Evolutionary conservation across 2,888 invertebrate species (phyloP).

Genomic region (Sturmia bella): DNA sequence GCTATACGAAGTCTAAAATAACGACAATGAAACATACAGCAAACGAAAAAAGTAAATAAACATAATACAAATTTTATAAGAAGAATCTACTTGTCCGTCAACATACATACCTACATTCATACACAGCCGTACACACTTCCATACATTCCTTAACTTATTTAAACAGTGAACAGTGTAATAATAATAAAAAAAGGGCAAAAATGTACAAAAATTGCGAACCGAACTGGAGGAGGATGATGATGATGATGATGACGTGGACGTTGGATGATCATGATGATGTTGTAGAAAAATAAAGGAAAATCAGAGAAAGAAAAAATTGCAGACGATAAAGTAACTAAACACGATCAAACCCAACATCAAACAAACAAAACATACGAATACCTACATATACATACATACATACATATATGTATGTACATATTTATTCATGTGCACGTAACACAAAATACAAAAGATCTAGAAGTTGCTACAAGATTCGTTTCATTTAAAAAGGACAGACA

Average conservation of each 20-base stretch:
- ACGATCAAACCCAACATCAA: conserved; percentile 62
- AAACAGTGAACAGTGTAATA: conserved; percentile 59
- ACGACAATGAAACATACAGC: conserved; percentile 56
- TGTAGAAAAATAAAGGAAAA: conserved; percentile 58
- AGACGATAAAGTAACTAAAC: conserved; percentile 63
- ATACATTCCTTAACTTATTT: conserved; percentile 53
- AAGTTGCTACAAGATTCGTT: conserved; percentile 54
- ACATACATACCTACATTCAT: conserved; percentile 52
- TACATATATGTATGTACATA: neutral
- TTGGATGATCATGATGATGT: conserved; percentile 34
- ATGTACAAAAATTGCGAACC: conserved; percentile 47
- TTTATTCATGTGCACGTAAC: conserved; percentile 1
- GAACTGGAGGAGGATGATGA: conserved; percentile 57
- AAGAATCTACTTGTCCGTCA: conserved; percentile 68
- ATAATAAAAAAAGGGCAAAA: conserved; percentile 28
- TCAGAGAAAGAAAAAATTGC: conserved; percentile 55
- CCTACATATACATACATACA: conserved; percentile 23
- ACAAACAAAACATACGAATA: conserved; percentile 20
- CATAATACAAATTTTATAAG: conserved; percentile 47
- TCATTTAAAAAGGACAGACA: conserved; percentile 41
- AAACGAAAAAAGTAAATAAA: conserved; percentile 31
- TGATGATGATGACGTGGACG: conserved; percentile 35
- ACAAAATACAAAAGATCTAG: conserved; percentile 63
- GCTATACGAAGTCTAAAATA: conserved; percentile 67
- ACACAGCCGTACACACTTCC: conserved; percentile 8